These are phyloP conservation scores for Champsocephalus gunnari DNA, from an alignment of 2,797 vertebrate genomes.

Conservation along the genomic window DNA sequence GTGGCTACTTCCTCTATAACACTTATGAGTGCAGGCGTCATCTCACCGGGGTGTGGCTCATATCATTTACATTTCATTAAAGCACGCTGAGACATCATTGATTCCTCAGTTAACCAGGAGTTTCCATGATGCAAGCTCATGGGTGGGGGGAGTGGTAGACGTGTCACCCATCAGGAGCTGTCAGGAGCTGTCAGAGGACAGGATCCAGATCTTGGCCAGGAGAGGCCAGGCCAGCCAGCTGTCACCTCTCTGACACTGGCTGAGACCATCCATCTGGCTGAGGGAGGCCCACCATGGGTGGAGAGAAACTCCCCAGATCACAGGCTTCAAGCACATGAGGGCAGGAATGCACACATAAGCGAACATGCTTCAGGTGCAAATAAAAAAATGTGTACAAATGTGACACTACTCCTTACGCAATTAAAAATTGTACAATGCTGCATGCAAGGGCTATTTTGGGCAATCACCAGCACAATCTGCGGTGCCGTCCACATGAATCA, in stretches of 20 bases:
- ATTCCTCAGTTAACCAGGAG: constrained; percentile 64
- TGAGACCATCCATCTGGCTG: constrained; percentile 84
- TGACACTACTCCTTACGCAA: constrained; percentile 12
- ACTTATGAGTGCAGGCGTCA: constrained; percentile 68
- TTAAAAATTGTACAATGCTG: constrained; percentile 16
- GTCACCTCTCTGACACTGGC: constrained; percentile 82
- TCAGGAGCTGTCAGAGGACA: constrained; percentile 81
- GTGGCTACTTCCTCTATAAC: constrained; percentile 67
- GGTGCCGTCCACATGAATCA: constrained; percentile 70
- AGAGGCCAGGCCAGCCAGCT: constrained; percentile 81
- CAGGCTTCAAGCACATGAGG: constrained; percentile 48
- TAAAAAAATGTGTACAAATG: not conserved
- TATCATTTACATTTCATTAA: constrained; percentile 80
- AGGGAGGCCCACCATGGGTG: constrained; percentile 76
- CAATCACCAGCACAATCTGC: constrained; percentile 67
- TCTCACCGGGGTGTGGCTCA: constrained; percentile 72
- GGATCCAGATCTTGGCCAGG: constrained; percentile 78
- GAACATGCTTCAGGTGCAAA: constrained; percentile 42
- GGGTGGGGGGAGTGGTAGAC: constrained; percentile 54
- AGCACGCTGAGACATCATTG: constrained; percentile 71
- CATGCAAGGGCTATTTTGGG: constrained; percentile 51
- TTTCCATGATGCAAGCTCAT: constrained; percentile 77
- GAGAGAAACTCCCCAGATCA: constrained; percentile 68
- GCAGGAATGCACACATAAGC: constrained; percentile 43
- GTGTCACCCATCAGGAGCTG: constrained; percentile 78